Conservation (phyloP, 2,888 invertebrate genomes). For the Petrolisthes manimaculis region DNA sequence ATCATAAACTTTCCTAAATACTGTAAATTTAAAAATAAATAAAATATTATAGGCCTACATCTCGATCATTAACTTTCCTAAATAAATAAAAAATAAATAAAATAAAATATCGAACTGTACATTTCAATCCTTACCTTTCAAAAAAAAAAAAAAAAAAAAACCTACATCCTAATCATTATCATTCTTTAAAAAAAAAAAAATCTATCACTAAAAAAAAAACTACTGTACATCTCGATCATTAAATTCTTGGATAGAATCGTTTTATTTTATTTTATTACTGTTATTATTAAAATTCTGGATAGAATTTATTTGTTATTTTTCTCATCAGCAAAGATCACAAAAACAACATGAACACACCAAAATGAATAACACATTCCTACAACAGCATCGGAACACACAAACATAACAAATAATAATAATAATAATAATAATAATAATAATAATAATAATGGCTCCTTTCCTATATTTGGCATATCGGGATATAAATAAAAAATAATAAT, state of each 20-base stretch:
- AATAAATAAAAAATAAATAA: not conserved
- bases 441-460: slow-evolving; percentile 32
- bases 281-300: too few relatives aligned
- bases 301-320: too few relatives aligned
- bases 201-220: not conserved
- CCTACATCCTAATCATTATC: not conserved
- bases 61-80: not conserved
- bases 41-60: not conserved
- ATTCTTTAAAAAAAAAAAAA: not conserved
- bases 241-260: too few relatives aligned
- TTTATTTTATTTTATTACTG: too few relatives aligned
- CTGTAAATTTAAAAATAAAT: too few relatives aligned
- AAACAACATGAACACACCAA: too few relatives aligned
- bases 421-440: too few relatives aligned
- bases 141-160: slow-evolving; percentile 12
- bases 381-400: too few relatives aligned
- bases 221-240: too few relatives aligned
- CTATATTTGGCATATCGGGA: not conserved
- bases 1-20: too few relatives aligned
- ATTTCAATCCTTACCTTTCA: not conserved
- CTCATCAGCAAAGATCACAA: too few relatives aligned
- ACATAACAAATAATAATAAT: not conserved
- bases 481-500: not conserved
- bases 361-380: too few relatives aligned
- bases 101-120: not conserved